Evolutionary conservation across 2,797 vertebrate species (phyloP).

Genomic region (Gobionotothen gibberifrons): DNA sequence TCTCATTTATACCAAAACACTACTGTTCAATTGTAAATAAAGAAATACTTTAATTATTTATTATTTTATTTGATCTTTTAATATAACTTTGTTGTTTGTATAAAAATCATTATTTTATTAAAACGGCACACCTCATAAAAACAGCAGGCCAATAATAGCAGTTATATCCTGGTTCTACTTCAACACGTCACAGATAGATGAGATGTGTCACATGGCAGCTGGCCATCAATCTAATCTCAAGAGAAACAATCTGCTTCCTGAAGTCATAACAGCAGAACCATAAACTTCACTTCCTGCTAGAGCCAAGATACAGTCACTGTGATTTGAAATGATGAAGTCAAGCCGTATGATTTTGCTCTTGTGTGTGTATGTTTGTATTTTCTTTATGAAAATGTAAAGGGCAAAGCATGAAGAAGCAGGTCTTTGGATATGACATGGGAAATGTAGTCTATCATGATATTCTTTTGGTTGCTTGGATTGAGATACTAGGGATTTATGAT

Average conservation of each 20-base stretch:
- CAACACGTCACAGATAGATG: neutral
- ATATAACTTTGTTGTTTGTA: no score
- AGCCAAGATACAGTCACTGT: neutral
- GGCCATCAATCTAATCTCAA: neutral
- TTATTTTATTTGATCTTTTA: no score
- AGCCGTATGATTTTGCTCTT: neutral
- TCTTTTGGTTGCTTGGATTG: neutral
- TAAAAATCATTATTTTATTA: no score
- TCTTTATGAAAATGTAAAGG: neutral
- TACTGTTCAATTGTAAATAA: no score
- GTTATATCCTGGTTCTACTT: neutral
- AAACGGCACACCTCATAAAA: neutral
- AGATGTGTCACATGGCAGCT: neutral
- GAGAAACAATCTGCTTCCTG: slow-evolving; percentile 11
- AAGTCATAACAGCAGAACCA: slow-evolving; percentile 4
- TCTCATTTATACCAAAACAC: no score
- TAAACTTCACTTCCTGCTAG: neutral
- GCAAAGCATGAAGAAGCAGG: neutral
- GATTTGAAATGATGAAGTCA: neutral
- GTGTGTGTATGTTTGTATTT: slow-evolving; percentile 1
- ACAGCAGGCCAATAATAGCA: neutral
- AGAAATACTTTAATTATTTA: no score
- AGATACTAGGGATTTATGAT: neutral
- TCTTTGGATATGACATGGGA: neutral
- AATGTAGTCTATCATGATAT: neutral